A percentile compares a stretch with the other conserved stretches of the same genome.
These are phyloP conservation scores for Morinoia aosen DNA, from an alignment of 2,888 invertebrate species.

Conservation along the genomic window DNA sequence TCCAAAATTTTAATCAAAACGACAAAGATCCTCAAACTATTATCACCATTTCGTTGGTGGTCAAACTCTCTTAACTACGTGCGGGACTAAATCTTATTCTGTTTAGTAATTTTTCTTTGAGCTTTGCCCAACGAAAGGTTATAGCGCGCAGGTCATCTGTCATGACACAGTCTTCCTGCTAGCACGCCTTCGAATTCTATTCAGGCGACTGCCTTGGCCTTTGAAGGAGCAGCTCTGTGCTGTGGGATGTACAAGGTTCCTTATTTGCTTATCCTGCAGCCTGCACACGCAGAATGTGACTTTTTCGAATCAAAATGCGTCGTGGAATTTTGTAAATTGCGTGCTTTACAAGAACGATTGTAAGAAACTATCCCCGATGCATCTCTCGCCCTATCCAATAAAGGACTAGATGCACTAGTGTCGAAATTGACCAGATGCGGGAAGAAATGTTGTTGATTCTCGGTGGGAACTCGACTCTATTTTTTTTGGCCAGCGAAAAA, in stretches of 20 bases:
- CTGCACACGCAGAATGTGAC: background rate
- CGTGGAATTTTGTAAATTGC: background rate
- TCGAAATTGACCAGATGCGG: background rate
- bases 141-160: background rate
- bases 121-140: background rate
- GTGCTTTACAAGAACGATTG: background rate
- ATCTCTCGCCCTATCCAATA: too few species aligned
- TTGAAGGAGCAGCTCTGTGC: background rate
- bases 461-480: background rate
- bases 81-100: background rate
- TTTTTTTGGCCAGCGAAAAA: background rate
- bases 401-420: background rate
- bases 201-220: background rate
- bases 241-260: background rate
- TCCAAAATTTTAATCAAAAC: background rate
- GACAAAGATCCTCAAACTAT: background rate
- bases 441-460: background rate
- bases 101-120: background rate
- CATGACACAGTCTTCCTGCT: background rate
- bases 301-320: background rate
- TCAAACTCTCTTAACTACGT: background rate
- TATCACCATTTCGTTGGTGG: background rate
- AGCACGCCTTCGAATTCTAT: background rate
- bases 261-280: background rate
- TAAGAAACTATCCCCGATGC: background rate